A percentile compares a stretch with the other conserved stretches of the same genome.
Conservation (phyloP, 2,888 invertebrate genomes). For the Epinotia bilunana region DNA sequence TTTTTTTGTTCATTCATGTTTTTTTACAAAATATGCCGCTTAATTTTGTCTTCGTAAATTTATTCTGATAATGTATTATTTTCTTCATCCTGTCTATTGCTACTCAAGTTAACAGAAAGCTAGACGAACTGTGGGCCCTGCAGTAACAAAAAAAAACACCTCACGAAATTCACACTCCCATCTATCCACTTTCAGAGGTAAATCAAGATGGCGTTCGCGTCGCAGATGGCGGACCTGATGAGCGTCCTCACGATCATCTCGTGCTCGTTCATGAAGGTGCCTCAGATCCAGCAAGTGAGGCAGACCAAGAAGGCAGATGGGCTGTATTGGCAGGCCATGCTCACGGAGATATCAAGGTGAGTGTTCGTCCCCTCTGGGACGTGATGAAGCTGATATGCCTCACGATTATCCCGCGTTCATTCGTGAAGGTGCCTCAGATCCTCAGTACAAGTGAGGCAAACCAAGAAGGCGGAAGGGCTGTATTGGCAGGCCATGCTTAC, state of each 20-base stretch:
- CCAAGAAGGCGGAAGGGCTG: not conserved
- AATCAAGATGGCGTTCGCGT: not conserved
- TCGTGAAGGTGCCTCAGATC: conserved; percentile 12
- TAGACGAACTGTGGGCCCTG: too few species aligned
- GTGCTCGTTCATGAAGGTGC: conserved; percentile 17
- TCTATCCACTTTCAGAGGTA: not conserved
- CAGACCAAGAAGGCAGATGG: conserved; percentile 3
- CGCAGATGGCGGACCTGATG: not conserved
- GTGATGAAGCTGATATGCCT: too few species aligned
- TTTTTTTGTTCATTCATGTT: too few species aligned
- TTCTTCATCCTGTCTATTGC: too few species aligned
- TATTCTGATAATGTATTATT: too few species aligned
- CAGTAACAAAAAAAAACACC: too few species aligned
- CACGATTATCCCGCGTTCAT: not conserved
- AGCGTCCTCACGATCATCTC: conserved; percentile 8
- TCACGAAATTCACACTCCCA: too few species aligned
- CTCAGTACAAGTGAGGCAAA: not conserved
- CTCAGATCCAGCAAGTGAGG: conserved; percentile 12
- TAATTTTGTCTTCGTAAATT: too few species aligned
- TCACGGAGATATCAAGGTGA: conserved; percentile 10
- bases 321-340: not conserved
- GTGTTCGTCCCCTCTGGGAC: not conserved
- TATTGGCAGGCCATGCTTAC: not conserved
- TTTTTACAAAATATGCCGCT: too few species aligned
- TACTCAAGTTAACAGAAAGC: too few species aligned